These are phyloP conservation scores for Tonatia bakeri DNA, from an alignment of 2,113 vertebrate genomes.

Conservation along the genomic window DNA sequence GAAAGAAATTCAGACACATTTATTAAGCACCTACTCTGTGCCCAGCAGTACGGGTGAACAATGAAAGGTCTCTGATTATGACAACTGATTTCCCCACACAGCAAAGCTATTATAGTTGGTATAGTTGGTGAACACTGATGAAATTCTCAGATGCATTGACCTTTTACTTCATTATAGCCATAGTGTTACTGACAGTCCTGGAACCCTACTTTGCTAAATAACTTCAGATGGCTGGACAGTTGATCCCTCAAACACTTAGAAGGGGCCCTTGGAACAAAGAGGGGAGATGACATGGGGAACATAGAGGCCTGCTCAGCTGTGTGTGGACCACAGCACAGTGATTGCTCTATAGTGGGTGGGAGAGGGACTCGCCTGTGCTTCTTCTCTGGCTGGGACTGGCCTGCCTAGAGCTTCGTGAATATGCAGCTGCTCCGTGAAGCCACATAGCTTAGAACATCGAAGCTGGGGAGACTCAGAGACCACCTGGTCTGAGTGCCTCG, in stretches of 20 bases:
- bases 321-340: too few species aligned
- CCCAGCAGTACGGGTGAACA: too few species aligned
- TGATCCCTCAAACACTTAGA: neutral
- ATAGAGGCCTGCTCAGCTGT: neutral
- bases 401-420: neutral
- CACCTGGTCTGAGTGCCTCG: neutral
- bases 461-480: neutral
- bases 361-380: too few species aligned
- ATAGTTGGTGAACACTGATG: neutral
- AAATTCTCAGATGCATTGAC: neutral
- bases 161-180: neutral
- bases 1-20: neutral
- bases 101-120: neutral
- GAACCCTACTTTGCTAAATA: neutral
- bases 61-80: neutral
- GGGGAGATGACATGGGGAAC: neutral
- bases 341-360: rapidly evolving
- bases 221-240: neutral
- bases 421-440: neutral
- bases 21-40: neutral
- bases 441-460: neutral
- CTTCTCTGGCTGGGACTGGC: neutral
- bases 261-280: neutral
- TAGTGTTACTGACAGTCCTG: neutral
- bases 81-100: neutral